phyloP scores from a whole-genome alignment of 2,797 vertebrate species.

The Champsocephalus esox region DNA sequence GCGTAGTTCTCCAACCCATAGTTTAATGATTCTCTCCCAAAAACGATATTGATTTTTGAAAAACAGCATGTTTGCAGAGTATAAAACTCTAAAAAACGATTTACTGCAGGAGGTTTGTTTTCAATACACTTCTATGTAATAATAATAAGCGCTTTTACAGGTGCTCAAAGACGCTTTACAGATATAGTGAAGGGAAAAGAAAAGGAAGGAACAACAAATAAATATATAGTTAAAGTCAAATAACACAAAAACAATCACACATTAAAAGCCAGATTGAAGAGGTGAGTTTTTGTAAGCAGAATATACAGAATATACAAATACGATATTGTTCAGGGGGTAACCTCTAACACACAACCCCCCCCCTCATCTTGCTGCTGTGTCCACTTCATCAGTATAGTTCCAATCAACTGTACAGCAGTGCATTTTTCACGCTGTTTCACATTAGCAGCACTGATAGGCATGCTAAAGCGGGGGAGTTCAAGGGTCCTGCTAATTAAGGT shows the following conservation, averaged over 20 bases:
- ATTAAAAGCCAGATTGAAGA: no score
- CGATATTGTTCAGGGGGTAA: conserved; percentile 11
- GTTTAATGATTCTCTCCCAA: conserved; percentile 62
- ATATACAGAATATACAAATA: conserved; percentile 3
- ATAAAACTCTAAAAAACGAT: conserved; percentile 29
- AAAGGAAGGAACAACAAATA: no score
- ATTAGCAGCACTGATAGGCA: conserved; percentile 66
- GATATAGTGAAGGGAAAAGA: no score
- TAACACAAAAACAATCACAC: no score
- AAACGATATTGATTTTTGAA: conserved; percentile 52
- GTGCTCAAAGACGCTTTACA: no score
- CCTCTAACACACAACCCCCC: conserved; percentile 16
- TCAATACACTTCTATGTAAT: conserved; percentile 25
- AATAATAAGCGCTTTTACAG: no score
- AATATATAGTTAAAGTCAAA: no score
- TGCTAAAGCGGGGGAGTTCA: conserved; percentile 76
- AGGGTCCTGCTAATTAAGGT: conserved; percentile 86
- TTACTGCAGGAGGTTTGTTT: conserved; percentile 13
- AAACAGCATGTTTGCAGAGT: conserved; percentile 30
- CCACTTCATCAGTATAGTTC: conserved; percentile 66
- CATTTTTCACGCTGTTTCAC: conserved; percentile 63
- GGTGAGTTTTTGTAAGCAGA: no score
- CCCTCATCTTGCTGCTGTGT: conserved; percentile 47
- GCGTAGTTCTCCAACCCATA: conserved; percentile 54
- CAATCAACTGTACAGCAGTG: conserved; percentile 69